phyloP scores from a whole-genome alignment of 2,888 invertebrate genomes.

The Furcula furcula region DNA sequence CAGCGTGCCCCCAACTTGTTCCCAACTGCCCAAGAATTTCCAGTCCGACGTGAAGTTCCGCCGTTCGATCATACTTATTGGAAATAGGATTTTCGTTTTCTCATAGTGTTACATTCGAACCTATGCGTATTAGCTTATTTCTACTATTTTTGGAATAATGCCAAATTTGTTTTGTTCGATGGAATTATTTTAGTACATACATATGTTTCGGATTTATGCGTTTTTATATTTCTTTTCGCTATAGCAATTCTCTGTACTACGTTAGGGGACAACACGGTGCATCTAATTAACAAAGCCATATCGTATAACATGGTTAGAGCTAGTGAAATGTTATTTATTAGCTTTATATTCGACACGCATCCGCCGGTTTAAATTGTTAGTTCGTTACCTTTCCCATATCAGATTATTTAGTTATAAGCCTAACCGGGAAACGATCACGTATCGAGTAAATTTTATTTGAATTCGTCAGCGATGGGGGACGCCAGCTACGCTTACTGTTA shows the following conservation, averaged over 20 bases:
- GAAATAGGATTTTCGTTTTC: slow-evolving; percentile 54
- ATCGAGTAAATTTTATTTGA: slow-evolving; percentile 51
- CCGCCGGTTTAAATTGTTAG: slow-evolving; percentile 46
- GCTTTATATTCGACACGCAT: slow-evolving; percentile 38
- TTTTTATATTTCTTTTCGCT: slow-evolving; percentile 13
- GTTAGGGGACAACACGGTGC: slow-evolving; percentile 15
- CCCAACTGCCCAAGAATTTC: slow-evolving; percentile 70
- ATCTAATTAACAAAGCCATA: slow-evolving; percentile 29
- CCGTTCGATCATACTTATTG: slow-evolving; percentile 70
- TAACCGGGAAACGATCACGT: slow-evolving; percentile 38
- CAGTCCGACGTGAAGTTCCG: slow-evolving; percentile 59
- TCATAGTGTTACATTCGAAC: slow-evolving; percentile 44
- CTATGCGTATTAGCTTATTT: slow-evolving; percentile 47
- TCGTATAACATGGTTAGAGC: slow-evolving; percentile 11
- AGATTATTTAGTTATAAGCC: slow-evolving; percentile 52
- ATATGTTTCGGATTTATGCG: slow-evolving; percentile 4
- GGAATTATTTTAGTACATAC: slow-evolving; percentile 33
- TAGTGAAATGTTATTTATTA: slow-evolving; percentile 32
- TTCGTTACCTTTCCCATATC: slow-evolving; percentile 45
- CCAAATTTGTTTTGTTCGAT: slow-evolving; percentile 47
- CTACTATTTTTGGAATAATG: slow-evolving; percentile 49
- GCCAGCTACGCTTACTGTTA: slow-evolving; percentile 14
- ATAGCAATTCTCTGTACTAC: slow-evolving; percentile 13
- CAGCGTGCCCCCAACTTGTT: slow-evolving; percentile 71
- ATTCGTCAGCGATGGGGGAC: slow-evolving; percentile 36